These are phyloP conservation scores for Xiphydria camelus DNA, from an alignment of 2,888 invertebrate species.

Conservation along the genomic window DNA sequence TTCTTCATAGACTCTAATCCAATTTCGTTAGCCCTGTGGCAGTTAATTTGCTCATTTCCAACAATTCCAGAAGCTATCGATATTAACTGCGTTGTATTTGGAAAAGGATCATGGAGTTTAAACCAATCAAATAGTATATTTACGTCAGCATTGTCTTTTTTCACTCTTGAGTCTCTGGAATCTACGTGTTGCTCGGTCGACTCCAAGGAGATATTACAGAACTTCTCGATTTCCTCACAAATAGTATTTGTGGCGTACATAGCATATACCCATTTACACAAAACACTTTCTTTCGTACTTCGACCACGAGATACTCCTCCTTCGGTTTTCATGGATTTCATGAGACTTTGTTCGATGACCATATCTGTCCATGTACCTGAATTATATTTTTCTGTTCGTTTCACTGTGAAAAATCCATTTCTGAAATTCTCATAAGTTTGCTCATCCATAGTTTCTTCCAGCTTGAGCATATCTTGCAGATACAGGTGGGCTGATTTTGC, in stretches of 20 bases:
- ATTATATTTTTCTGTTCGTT: too few relatives aligned
- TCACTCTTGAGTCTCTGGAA: conserved; percentile 30
- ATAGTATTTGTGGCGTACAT: conserved; percentile 37
- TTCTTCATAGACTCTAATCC: conserved; percentile 32
- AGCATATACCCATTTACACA: conserved; percentile 36
- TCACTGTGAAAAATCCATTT: too few relatives aligned
- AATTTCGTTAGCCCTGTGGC: conserved; percentile 25
- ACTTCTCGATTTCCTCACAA: too few relatives aligned
- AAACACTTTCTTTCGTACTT: too few relatives aligned
- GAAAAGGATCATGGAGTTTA: conserved; percentile 26
- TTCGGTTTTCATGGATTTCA: conserved; percentile 23
- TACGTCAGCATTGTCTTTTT: conserved; percentile 30
- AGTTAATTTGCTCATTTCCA: conserved; percentile 33
- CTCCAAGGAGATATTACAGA: conserved; percentile 31
- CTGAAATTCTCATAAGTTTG: too few relatives aligned
- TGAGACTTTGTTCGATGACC: conserved; percentile 34
- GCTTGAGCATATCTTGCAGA: conserved; percentile 19
- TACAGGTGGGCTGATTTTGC: too few relatives aligned
- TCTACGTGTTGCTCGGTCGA: conserved; percentile 31
- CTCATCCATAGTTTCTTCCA: conserved; percentile 16
- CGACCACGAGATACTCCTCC: conserved; percentile 40
- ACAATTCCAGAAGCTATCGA: conserved; percentile 34
- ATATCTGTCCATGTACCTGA: conserved; percentile 51
- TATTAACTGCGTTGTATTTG: conserved; percentile 23
- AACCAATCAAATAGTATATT: conserved; percentile 28